phyloP scores from a whole-genome alignment of 2,888 invertebrate genomes.

The Teleiodes luculella region DNA sequence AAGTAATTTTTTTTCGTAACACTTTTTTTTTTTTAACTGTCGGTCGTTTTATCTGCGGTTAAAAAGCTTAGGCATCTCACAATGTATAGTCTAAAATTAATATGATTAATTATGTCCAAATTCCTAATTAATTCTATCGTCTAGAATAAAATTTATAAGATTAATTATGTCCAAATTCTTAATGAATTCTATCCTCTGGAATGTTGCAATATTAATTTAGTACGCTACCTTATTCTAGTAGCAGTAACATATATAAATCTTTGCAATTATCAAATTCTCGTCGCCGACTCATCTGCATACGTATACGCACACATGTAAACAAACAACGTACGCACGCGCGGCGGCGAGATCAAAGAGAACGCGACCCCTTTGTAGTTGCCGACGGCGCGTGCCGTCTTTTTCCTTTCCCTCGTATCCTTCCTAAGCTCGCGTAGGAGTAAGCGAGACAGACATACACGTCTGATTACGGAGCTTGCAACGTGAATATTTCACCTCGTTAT shows the following conservation, averaged over 20 bases:
- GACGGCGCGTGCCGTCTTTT: constrained; percentile 72
- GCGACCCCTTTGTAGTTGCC: constrained; percentile 75
- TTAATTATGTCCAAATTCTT: neutral
- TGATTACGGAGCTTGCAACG: constrained; percentile 72
- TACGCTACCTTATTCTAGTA: constrained; percentile 27
- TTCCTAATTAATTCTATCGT: neutral
- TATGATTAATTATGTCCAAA: neutral
- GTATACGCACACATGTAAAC: constrained; percentile 39
- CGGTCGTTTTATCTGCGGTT: no score
- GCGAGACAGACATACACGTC: constrained; percentile 49
- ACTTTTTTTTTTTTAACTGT: no score
- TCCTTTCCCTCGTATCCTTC: constrained; percentile 52
- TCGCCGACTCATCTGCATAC: constrained; percentile 71
- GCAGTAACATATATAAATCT: constrained; percentile 59
- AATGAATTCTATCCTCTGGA: neutral
- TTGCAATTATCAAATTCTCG: constrained; percentile 77
- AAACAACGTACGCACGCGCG: constrained; percentile 62
- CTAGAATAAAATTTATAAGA: no score
- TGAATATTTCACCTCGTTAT: constrained; percentile 80
- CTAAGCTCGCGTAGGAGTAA: constrained; percentile 50
- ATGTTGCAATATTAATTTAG: constrained; percentile 22
- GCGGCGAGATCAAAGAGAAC: constrained; percentile 71
- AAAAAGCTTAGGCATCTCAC: no score
- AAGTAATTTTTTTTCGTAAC: no score
- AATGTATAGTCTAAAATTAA: neutral